Base-by-base conservation (phyloP, 2,797 vertebrate genomes). In the Gymnothorax reevesii region DNA sequence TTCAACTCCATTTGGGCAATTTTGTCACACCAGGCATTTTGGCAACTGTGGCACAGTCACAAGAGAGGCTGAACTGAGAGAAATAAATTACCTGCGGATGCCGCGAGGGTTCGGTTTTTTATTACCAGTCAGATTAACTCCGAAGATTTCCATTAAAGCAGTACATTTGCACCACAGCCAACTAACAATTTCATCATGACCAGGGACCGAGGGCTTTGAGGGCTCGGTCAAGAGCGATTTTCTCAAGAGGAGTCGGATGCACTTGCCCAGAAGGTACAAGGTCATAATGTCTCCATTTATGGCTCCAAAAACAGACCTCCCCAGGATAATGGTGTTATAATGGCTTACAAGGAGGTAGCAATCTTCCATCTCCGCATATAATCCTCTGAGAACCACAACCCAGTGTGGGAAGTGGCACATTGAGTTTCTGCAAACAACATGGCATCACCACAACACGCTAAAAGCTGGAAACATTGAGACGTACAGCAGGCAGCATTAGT, bases 401-500 rank as follows among this genome's bases (percentile, higher is more conserved):
- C 62, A 66, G 62, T n/a, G 62, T 17, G 8, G 52, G 22, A n/a
- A 87, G 33, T 8, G 89, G 84, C 9, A 2, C 42, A 27, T 0
- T 52, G 73, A 52, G 33, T 52, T 77, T 77, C 52, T 49, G 62
- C 13, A 33, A 57, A 6, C 20, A 57, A 75, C 10, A 55, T 79
- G 42, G 25, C 69, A 69, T 13, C 42, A 59, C 62, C 82, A 60
- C 12, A 33, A 42, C 49, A 85, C 90, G 91, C 91, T 92, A 89
- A 91, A 89, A 90, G 92, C 92, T 86, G 90, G 88, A 94, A 94
- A 93, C 87, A 80, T 80, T 22, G 75, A 62, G 91, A 93, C 95
- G 93, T 80, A 95, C 95, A 94, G 88, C 90, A 87, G 91, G 93
- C 92, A 92, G 91, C 93, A 94, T 94, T 94, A 94, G 93, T 88